Evolutionary conservation across 2,888 invertebrate species (phyloP), one percentile per base, ranked within the genome.

Genomic region (Tiliacea aurago): DNA sequence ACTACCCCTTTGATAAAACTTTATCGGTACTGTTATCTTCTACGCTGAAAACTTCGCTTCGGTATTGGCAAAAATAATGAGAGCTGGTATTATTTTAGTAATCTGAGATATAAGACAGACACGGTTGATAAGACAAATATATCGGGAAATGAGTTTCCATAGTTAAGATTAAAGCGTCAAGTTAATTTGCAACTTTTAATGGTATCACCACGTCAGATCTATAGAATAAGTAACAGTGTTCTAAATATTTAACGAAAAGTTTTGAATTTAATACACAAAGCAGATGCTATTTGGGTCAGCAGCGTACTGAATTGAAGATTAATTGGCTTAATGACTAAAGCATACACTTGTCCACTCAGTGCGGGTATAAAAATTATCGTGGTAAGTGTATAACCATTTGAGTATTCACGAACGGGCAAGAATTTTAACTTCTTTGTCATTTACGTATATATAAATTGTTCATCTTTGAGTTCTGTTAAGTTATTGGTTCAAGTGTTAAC

Each of bases 311-410:
- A 87, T 84, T 85, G 81, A 86, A 85, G 76, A 88, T 89, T 91
- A 93, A 94, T 93, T 92, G 91, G 80, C 86, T 86, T 92, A 91
- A 94, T 91, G 91, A 91, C 83, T 88, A 86, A 83, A 90, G 85
- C 94, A 92, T 92, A 91, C 90, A 84, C 74, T 81, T 62, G 81
- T 81, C 84, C 76, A 84, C 76, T 80, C 47, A 51, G 61, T 51
- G 58, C 61, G 76, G 76, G 65, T 59, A 81, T 63, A 62, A 76
- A 80, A 81, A 81, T 68, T 69, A 61, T 80, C 58, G n/a, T 81
- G 20, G 56, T 62, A 80, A 51, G 56, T 80, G 63, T 56, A 58
- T 59, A 73, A 53, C 47, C 73, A n/a, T 59, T 71, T 49, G 59
- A 79, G 41, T 41, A 61, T 59, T 78, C 45, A 71, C n/a, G 13